Percentiles rank a stretch among this genome's conserved stretches.
These are phyloP conservation scores for Callipepla californica DNA, from an alignment of 2,113 vertebrate species.

Conservation along the genomic window DNA sequence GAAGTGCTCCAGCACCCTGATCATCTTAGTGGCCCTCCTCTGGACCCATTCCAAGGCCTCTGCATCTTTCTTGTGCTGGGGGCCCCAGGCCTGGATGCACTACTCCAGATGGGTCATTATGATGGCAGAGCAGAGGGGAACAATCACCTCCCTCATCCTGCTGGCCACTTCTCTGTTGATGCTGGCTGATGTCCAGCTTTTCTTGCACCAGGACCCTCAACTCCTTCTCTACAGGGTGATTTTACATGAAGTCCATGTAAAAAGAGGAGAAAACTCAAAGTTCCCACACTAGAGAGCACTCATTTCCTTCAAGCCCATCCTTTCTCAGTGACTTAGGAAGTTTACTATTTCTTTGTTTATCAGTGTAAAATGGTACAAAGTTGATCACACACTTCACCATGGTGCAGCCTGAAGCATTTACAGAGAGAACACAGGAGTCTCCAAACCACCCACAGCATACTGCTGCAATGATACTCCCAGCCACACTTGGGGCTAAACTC, in stretches of 20 bases:
- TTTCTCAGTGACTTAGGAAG: not conserved
- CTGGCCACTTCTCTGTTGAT: too few relatives aligned
- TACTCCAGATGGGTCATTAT: too few relatives aligned
- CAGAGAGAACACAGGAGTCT: not conserved
- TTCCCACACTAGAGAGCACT: accelerated
- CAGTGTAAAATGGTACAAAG: accelerated
- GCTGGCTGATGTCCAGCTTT: too few relatives aligned
- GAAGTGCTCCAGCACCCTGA: too few relatives aligned
- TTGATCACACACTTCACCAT: not conserved
- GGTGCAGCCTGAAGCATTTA: not conserved
- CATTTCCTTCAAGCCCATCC: accelerated
- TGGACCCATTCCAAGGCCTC: too few relatives aligned
- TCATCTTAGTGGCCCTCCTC: too few relatives aligned
- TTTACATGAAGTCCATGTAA: not conserved
- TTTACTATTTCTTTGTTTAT: not conserved
- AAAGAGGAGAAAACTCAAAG: not conserved
- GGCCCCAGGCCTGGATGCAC: too few relatives aligned
- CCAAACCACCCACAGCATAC: not conserved
- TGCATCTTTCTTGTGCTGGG: too few relatives aligned
- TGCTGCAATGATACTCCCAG: not conserved
- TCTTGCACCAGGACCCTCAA: too few relatives aligned
- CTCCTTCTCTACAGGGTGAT: not conserved
- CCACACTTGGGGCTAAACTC: not conserved
- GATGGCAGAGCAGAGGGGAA: too few relatives aligned
- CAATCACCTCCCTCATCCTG: too few relatives aligned